Conservation (phyloP, 2,888 invertebrate species). For the Aphidius colemani region DNA sequence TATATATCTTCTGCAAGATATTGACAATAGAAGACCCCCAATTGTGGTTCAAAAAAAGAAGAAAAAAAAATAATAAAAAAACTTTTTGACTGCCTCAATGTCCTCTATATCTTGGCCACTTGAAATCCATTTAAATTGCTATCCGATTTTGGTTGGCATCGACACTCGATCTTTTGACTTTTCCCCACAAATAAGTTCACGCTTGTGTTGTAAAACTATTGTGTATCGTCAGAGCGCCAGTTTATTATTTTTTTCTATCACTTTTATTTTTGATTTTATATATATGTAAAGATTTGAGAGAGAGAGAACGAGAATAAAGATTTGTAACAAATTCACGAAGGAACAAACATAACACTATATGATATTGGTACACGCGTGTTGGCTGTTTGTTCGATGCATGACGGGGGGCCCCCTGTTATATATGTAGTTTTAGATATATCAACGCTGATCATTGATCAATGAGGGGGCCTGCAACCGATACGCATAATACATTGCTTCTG, state of each 20-base stretch:
- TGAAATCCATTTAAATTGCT: slow-evolving; percentile 52
- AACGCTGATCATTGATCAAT: neutral
- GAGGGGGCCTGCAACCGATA: too few relatives aligned
- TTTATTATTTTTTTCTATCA: neutral
- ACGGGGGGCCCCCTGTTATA: neutral
- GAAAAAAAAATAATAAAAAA: slow-evolving; percentile 5
- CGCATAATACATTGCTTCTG: neutral
- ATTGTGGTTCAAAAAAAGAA: slow-evolving; percentile 9
- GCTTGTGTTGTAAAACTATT: slow-evolving; percentile 11
- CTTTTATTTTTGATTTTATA: too few relatives aligned
- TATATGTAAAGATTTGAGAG: too few relatives aligned
- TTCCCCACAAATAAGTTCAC: slow-evolving; percentile 12
- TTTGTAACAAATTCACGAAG: too few relatives aligned
- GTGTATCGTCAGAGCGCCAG: slow-evolving; percentile 11
- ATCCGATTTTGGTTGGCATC: slow-evolving; percentile 46
- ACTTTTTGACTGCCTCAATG: neutral
- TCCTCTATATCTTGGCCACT: slow-evolving; percentile 35
- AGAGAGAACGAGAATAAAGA: too few relatives aligned
- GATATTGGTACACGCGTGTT: too few relatives aligned
- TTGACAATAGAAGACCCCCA: slow-evolving; percentile 26
- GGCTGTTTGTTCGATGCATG: too few relatives aligned
- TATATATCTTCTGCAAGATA: slow-evolving; percentile 25
- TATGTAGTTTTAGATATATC: neutral
- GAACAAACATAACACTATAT: too few relatives aligned
- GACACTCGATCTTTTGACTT: slow-evolving; percentile 21